A percentile compares a stretch with the other conserved stretches of the same genome.
Evolutionary conservation across 2,888 invertebrate genomes (phyloP).

Genomic region (Oasisia sp.): DNA sequence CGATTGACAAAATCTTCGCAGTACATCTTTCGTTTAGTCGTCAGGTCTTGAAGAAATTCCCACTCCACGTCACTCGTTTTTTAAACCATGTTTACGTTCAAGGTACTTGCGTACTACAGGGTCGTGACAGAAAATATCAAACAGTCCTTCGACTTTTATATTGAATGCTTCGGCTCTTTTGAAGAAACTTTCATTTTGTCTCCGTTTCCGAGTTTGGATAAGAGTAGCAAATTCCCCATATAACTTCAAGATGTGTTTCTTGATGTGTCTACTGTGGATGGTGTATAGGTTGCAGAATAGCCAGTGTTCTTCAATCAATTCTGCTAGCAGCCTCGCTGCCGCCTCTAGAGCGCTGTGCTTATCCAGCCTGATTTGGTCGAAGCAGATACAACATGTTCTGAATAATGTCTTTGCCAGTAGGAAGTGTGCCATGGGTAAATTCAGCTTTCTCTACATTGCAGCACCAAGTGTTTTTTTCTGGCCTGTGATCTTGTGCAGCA

Average conservation of each 20-base stretch:
- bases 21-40: conserved; percentile 17
- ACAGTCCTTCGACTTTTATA: not conserved
- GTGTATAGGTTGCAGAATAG: too few relatives aligned
- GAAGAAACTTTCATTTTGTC: conserved; percentile 8
- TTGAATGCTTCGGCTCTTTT: not conserved
- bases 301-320: not conserved
- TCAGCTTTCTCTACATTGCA: not conserved
- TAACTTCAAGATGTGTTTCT: not conserved
- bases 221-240: conserved; percentile 1
- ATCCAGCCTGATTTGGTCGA: not conserved
- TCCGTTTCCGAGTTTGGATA: not conserved
- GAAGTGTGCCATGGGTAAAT: not conserved
- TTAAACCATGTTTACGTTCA: not conserved
- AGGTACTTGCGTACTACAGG: not conserved
- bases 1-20: conserved; percentile 24
- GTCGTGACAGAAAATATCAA: conserved; percentile 4
- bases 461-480: not conserved
- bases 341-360: not conserved
- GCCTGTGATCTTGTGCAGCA: not conserved
- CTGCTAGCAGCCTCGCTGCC: not conserved
- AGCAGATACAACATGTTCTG: conserved; percentile 13
- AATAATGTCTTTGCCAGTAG: not conserved
- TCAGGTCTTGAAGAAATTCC: not conserved
- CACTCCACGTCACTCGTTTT: not conserved
- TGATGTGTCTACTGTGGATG: not conserved